Conservation (phyloP, 2,888 invertebrate genomes). For the Penaeus monodon region DNA sequence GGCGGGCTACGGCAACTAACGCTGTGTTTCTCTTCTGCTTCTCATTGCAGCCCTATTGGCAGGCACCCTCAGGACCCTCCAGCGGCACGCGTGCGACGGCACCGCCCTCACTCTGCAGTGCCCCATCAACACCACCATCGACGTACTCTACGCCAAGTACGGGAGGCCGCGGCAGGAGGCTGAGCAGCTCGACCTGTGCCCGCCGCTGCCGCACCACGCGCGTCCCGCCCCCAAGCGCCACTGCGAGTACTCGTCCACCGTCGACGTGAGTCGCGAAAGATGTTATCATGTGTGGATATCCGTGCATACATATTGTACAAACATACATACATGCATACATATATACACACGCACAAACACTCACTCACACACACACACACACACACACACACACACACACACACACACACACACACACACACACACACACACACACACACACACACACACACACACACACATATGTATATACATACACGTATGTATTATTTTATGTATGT, state of each 20-base stretch:
- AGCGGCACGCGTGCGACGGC: conserved; percentile 92
- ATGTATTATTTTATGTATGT: background rate
- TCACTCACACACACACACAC: too few relatives aligned
- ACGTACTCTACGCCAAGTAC: conserved; percentile 91
- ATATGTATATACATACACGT: background rate
- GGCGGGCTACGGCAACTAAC: background rate
- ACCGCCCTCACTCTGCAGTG: conserved; percentile 89
- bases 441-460: too few relatives aligned
- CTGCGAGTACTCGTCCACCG: conserved; percentile 36
- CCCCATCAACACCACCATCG: conserved; percentile 91
- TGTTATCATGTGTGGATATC: too few relatives aligned
- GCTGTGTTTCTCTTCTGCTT: conserved; percentile 16
- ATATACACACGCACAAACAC: too few relatives aligned
- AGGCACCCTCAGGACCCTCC: conserved; percentile 90
- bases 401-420: too few relatives aligned
- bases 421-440: too few relatives aligned
- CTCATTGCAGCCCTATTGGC: conserved; percentile 83
- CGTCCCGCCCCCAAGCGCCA: background rate
- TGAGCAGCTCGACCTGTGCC: conserved; percentile 33
- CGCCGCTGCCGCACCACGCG: conserved; percentile 33
- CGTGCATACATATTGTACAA: too few relatives aligned
- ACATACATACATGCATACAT: too few relatives aligned
- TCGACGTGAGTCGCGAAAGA: conserved; percentile 19
- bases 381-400: too few relatives aligned
- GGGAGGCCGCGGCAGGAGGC: conserved; percentile 74